A percentile compares a stretch with the other conserved stretches of the same genome.
Conservation (phyloP, 1,140 invertebrate species). For the Triops cancriformis region DNA sequence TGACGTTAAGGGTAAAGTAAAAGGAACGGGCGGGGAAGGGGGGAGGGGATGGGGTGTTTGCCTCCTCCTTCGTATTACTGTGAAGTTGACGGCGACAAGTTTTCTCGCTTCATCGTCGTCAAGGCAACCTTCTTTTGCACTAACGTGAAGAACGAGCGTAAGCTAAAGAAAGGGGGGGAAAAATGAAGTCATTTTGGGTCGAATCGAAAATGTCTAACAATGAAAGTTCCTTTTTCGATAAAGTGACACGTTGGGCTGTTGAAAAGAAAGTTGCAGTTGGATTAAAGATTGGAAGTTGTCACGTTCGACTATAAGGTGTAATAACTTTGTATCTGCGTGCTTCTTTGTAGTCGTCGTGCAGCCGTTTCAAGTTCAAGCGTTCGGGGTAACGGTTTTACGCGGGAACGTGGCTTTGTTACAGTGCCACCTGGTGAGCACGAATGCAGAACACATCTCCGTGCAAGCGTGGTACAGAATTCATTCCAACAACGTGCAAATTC, state of each 20-base stretch:
- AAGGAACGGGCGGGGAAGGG: neutral
- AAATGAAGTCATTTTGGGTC: neutral
- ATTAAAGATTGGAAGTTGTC: neutral
- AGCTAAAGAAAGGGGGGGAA: neutral
- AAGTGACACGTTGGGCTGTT: too few species aligned
- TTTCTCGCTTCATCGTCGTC: conserved; percentile 12
- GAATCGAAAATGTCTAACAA: too few species aligned
- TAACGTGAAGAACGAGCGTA: neutral
- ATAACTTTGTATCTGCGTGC: neutral
- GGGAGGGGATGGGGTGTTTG: neutral
- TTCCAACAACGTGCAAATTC: conserved; percentile 5
- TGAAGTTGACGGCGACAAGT: conserved; percentile 4
- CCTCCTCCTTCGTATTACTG: neutral
- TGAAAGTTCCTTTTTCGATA: neutral
- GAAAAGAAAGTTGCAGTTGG: too few species aligned
- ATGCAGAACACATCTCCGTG: neutral
- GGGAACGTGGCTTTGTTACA: conserved; percentile 3
- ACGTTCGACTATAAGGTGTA: too few species aligned
- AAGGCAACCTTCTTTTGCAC: conserved; percentile 1
- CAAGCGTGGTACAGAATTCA: neutral
- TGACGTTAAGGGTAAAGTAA: neutral
- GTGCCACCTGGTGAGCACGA: neutral
- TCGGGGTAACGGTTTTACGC: neutral
- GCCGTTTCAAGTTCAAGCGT: neutral
- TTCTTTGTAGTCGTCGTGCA: neutral